Base-by-base conservation (phyloP, 2,113 vertebrate species). In the Cyprinodon tularosa region DNA sequence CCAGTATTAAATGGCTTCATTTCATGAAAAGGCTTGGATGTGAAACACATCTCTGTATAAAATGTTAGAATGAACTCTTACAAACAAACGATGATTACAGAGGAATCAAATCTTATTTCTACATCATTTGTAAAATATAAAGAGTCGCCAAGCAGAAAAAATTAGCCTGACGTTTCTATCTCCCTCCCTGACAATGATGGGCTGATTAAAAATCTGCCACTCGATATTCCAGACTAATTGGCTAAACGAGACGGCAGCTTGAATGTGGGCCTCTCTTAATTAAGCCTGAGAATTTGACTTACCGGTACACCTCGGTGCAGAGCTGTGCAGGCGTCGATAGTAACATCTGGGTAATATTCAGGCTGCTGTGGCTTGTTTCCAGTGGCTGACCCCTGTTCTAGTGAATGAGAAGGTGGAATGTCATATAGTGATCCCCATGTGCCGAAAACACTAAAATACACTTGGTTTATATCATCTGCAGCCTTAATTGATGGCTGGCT, bases 211-310 rank as follows among this genome's bases (percentile, higher is more conserved):
- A 90, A 68, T 76, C 74, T 83, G 83, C 78, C 88, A 88, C 88
- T 91, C 92, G 81, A 90, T 89, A 91, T 90, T 90, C 90, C 88
- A 68, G 78, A 86, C 85, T 92, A 92, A 91, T 93, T 91, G 91
- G 77, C 77, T 84, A 80, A 92, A 89, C 40, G 82, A 88, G 86
- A 84, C 85, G 87, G 89, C 82, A 89, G 83, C 82, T 90, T 77
- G 64, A 79, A 81, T 84, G 84, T 86, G 88, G 86, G 75, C 80
- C 59, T 77, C 72, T 87, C 83, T 88, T 92, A 90, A 91, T 93
- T 91, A 90, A 90, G 77, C 75, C 0, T 0, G 77, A 87, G 78
- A 81, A 84, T 86, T 78, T 77, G 68, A 88, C 73, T 78, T 85
- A n/a, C n/a, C n/a, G n/a, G n/a, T n/a, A 85, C 89, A 90, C 84